Conservation (phyloP, 2,888 invertebrate species). For the Orthosia gracilis region DNA sequence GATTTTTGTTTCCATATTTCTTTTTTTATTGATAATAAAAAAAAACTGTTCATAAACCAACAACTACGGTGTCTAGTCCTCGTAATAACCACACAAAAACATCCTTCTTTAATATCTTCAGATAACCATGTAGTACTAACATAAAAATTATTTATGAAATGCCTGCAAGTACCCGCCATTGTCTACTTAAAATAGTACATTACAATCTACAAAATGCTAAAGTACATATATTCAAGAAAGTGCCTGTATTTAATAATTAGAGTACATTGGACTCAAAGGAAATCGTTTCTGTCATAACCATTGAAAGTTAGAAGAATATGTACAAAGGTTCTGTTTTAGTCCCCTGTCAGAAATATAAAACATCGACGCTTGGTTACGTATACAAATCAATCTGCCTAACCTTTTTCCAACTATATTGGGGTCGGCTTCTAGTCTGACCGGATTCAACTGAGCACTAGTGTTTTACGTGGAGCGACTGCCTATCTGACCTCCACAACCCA, state of each 20-base stretch:
- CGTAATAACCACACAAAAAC: slow-evolving; percentile 14
- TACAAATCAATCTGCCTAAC: too few relatives aligned
- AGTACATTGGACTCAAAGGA: slow-evolving; percentile 56
- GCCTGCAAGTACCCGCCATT: neutral
- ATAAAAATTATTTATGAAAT: slow-evolving; percentile 54
- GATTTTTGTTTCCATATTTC: too few relatives aligned
- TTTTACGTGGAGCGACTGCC: too few relatives aligned
- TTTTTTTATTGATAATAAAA: too few relatives aligned
- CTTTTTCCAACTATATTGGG: too few relatives aligned
- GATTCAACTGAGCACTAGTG: too few relatives aligned
- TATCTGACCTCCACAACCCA: too few relatives aligned
- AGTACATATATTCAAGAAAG: slow-evolving; percentile 24
- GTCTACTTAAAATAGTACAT: slow-evolving; percentile 7
- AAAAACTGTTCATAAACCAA: neutral
- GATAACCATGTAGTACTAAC: slow-evolving; percentile 40
- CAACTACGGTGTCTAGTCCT: slow-evolving; percentile 10
- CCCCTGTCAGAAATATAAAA: slow-evolving; percentile 88
- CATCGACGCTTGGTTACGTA: slow-evolving; percentile 83
- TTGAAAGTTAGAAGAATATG: slow-evolving; percentile 75
- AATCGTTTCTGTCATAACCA: slow-evolving; percentile 72
- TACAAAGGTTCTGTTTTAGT: slow-evolving; percentile 76
- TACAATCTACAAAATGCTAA: slow-evolving; percentile 5
- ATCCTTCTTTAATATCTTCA: slow-evolving; percentile 39
- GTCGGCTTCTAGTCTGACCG: too few relatives aligned
- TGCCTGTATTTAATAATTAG: slow-evolving; percentile 57